Base-by-base conservation (phyloP, 2,888 invertebrate species). In the Ellobium chinense region DNA sequence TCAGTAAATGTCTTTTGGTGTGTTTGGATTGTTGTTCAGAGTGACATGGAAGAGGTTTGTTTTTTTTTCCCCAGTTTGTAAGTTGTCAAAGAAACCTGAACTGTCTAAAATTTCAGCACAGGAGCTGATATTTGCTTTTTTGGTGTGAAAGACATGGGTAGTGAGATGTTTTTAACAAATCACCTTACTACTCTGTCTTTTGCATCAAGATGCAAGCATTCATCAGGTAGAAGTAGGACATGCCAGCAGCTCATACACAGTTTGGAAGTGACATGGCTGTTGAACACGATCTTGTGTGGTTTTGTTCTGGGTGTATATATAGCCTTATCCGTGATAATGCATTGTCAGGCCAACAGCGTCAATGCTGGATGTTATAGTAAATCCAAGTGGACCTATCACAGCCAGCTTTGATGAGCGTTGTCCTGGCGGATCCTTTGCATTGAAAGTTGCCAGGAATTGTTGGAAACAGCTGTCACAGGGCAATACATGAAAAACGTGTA, bases 141-240 rank as follows among this genome's bases (percentile, higher is more conserved):
- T 82, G 82, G 93, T 94, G 94, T 97, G 97, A 97, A 97, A 98
- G 97, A 98, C 98, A 96, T 96, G 97, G 96, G 97, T 98, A 97
- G 97, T 96, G 98, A 98, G 97, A 97, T 97, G 97, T 93, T 94
- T 93, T 93, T 93, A 92, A 93, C 94, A 56, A 69, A 73, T 82
- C 93, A 95, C 96, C 97, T 98, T 97, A 97, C 97, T 98, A 97
- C 96, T 97, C 97, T 98, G 98, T 98, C 97, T 97, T 98, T 98
- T 97, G 97, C 96, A 84, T 74, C 46, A 83, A 54, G 75, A 34
- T 37, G 73, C 74, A 75, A 27, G 24, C 2, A n/a, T 24, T 14
- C 76, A 7, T 34, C 69, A 9, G 46, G 29, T 7, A 66, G 34
- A 34, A n/a, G 3, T 29, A 31, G 27, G 3, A 37, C n/a, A n/a